Evolutionary conservation across 2,888 invertebrate species (phyloP), one percentile per base, ranked within the genome.

Genomic region (Aphidius colemani): DNA sequence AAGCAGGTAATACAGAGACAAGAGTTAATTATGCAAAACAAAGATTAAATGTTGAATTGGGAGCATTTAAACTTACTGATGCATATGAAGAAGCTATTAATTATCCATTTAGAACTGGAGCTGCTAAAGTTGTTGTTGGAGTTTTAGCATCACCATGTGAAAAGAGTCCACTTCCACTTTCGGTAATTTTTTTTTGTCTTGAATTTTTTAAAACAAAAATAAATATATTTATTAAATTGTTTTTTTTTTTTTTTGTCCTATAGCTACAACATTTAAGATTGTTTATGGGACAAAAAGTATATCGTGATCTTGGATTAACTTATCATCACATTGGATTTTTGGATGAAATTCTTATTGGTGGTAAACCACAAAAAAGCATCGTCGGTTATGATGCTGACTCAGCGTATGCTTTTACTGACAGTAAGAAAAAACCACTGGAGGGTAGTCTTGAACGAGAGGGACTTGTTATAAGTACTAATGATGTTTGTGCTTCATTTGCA

Each of bases 41-140:
- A 58, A 82, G 82, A 67, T 11, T 81, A 81, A 85, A 86, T 49
- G 67, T 87, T 2, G 84, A 85, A 67, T 84, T 88, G 62, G 85
- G 88, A 8, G 79, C 74, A 0, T 76, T 79, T 63, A 73, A 72
- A 49, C 66, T 81, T 60, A 79, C 78, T n/a, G 82, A 82, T n/a
- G 89, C 90, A 0, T 90, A 91, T 82, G 75, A 84, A 9, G 85
- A 88, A 46, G 86, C 90, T 0, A 75, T 88, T 10, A 80, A 87
- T 1, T 89, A 92, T 82, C 92, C 93, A 0, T 91, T 91, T 84
- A 86, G 95, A 67, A 85, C 91, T 0, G 89, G 89, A 2, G 92
- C 94, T 1, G 86, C 89, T 51, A 94, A 92, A 77, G 87, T 89
- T 59, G 85, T 91, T 68, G 84, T 95, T 73, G 87, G 86, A 50